phyloP scores from a whole-genome alignment of 2,888 invertebrate genomes.

The Hartigia nigra region DNA sequence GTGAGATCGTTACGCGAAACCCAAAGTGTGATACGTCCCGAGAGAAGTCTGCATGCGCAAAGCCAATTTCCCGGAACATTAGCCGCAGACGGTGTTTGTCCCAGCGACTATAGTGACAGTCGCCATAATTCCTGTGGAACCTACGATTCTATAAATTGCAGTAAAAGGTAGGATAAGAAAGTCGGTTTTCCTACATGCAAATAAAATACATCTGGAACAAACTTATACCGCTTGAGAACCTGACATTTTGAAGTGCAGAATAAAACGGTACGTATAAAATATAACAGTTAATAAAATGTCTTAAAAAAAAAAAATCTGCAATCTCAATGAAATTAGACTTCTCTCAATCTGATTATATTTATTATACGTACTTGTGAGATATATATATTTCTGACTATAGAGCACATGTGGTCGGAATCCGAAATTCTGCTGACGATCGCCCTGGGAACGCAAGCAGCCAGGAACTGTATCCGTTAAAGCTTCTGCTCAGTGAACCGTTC shows the following conservation, averaged over 20 bases:
- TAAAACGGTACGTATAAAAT: background rate
- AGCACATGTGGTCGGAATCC: slow-evolving; percentile 56
- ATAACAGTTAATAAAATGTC: background rate
- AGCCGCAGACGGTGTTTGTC: slow-evolving; percentile 53
- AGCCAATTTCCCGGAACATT: slow-evolving; percentile 64
- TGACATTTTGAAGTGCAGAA: background rate
- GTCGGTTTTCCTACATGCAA: background rate
- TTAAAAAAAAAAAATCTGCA: background rate
- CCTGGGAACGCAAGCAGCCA: slow-evolving; percentile 45
- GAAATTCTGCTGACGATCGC: slow-evolving; percentile 63
- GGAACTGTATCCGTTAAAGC: slow-evolving; percentile 51
- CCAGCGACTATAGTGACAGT: slow-evolving; percentile 23
- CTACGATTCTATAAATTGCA: background rate
- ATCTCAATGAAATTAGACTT: background rate
- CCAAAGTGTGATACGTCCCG: slow-evolving; percentile 48
- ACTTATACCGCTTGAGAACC: background rate
- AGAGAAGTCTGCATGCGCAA: slow-evolving; percentile 56
- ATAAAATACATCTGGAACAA: background rate
- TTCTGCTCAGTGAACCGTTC: slow-evolving; percentile 58
- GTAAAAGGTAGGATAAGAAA: background rate
- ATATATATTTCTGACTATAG: slow-evolving; percentile 7
- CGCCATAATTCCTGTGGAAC: slow-evolving; percentile 32
- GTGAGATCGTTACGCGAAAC: slow-evolving; percentile 54
- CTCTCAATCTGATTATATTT: background rate
- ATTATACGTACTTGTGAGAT: background rate